Conservation (phyloP, 1,140 invertebrate genomes). For the Polypedilum pembai region DNA sequence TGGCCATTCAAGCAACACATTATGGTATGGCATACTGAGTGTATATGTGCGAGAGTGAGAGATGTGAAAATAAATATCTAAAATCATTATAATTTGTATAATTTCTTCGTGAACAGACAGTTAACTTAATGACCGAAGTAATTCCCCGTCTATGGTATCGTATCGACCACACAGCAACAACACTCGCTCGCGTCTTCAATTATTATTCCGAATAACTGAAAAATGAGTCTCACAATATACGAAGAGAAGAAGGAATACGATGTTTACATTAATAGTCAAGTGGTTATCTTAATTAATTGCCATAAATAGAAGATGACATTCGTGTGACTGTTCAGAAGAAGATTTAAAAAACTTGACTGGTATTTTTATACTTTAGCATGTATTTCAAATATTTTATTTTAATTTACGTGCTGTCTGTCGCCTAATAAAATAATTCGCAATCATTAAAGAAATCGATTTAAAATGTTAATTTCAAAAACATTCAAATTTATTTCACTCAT, state of each 20-base stretch:
- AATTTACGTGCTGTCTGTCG: no score
- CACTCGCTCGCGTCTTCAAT: background rate
- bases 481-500: no score
- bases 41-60: background rate
- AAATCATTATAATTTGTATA: slow-evolving; percentile 28
- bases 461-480: no score
- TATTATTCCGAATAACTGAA: background rate
- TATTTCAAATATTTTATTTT: no score
- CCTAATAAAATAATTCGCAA: no score
- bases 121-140: slow-evolving; percentile 15
- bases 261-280: slow-evolving; percentile 18
- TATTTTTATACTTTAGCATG: no score
- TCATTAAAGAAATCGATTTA: no score
- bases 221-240: background rate
- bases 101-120: slow-evolving; percentile 26
- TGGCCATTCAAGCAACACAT: background rate
- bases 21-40: background rate
- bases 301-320: background rate
- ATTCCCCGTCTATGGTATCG: background rate
- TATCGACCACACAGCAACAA: background rate
- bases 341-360: no score
- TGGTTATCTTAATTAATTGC: slow-evolving; percentile 18
- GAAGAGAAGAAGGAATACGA: background rate
- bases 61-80: slow-evolving; percentile 28
- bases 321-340: background rate